Evolutionary conservation across 2,113 vertebrate genomes (phyloP).

Genomic region (Poeciliopsis retropinna): DNA sequence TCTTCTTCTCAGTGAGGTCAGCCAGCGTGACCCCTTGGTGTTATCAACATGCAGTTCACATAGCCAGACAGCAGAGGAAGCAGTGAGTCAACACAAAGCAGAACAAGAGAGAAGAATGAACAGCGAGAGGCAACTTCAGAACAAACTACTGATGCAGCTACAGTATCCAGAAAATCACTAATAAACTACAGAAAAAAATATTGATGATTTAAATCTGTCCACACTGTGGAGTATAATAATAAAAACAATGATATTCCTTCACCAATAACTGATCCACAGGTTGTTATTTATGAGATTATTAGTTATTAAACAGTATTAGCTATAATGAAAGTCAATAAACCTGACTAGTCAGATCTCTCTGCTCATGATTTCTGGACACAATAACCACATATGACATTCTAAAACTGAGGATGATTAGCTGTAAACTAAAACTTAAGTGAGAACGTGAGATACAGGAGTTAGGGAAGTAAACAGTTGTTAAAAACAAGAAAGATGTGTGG

Average conservation of each 20-base stretch:
- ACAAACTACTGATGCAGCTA: constrained; percentile 56
- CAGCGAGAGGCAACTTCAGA: constrained; percentile 48
- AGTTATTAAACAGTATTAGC: neutral
- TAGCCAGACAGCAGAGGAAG: constrained; percentile 86
- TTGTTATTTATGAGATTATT: neutral
- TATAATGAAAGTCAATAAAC: neutral
- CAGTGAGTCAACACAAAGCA: constrained; percentile 75
- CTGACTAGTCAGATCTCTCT: neutral
- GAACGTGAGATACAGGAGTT: constrained; percentile 8
- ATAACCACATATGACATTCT: constrained; percentile 20
- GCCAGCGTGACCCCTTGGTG: constrained; percentile 93
- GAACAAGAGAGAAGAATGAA: constrained; percentile 59
- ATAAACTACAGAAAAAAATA: neutral
- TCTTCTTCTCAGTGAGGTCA: constrained; percentile 97
- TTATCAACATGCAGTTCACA: constrained; percentile 87
- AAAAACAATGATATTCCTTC: neutral
- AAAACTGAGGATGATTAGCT: constrained; percentile 15
- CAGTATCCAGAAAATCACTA: constrained; percentile 34
- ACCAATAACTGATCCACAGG: neutral
- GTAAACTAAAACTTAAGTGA: constrained; percentile 6
- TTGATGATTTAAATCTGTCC: neutral
- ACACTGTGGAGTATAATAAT: neutral
- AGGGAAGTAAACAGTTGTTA: constrained; percentile 26
- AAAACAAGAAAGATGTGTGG: constrained; percentile 10
- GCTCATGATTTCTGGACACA: constrained; percentile 44